These are phyloP conservation scores for Drosophila tropicalis DNA, from an alignment of 1,140 invertebrate genomes.

Conservation along the genomic window DNA sequence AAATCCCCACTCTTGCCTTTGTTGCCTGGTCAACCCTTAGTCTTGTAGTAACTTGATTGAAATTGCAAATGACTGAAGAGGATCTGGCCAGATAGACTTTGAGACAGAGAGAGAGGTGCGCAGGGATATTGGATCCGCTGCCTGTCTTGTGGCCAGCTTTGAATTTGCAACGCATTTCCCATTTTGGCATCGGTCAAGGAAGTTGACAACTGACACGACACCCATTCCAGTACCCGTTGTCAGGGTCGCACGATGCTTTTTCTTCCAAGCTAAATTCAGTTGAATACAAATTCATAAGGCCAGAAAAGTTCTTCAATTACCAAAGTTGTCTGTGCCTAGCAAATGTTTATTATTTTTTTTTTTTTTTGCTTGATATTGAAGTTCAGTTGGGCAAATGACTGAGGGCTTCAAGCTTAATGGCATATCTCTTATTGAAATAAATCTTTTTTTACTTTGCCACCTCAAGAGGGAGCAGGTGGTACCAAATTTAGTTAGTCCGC, in stretches of 20 bases:
- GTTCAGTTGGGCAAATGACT: too few relatives aligned
- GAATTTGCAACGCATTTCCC: conserved; percentile 72
- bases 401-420: too few relatives aligned
- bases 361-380: too few relatives aligned
- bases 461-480: too few relatives aligned
- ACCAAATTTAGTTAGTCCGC: too few relatives aligned
- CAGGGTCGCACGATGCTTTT: conserved; percentile 43
- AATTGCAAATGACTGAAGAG: conserved; percentile 61
- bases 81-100: neutral
- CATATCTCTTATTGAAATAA: too few relatives aligned
- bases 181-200: conserved; percentile 59
- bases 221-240: conserved; percentile 15
- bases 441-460: too few relatives aligned
- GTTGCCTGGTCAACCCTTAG: conserved; percentile 66
- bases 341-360: too few relatives aligned
- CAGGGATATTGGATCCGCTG: conserved; percentile 16
- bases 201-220: conserved; percentile 76
- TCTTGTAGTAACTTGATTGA: conserved; percentile 70
- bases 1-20: conserved; percentile 13
- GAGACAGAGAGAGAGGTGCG: neutral
- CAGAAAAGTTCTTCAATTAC: too few relatives aligned
- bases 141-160: conserved; percentile 43
- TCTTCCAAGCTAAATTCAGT: neutral
- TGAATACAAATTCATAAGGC: too few relatives aligned
- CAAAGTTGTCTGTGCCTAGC: too few relatives aligned